These are phyloP conservation scores for Hypocryptadius cinnamomeus DNA, from an alignment of 2,113 vertebrate species.

Conservation along the genomic window DNA sequence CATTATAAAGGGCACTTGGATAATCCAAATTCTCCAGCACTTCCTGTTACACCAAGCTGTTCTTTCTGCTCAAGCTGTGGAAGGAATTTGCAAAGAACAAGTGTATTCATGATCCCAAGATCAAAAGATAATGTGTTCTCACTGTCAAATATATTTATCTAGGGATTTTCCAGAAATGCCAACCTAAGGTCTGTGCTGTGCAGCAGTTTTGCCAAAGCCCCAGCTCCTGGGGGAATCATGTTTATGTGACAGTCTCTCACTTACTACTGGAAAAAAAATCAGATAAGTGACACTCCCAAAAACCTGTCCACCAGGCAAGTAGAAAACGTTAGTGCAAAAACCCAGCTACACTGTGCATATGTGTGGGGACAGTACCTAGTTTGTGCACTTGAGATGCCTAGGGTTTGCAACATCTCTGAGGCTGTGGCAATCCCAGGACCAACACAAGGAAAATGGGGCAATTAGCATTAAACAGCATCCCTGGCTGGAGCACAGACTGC, in stretches of 20 bases:
- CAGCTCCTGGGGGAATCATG: background rate
- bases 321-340: background rate
- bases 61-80: background rate
- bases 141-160: background rate
- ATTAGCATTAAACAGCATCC: background rate
- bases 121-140: background rate
- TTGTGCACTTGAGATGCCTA: background rate
- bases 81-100: slow-evolving; percentile 15
- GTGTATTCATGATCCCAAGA: slow-evolving; percentile 1
- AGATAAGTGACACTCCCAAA: background rate
- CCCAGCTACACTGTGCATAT: background rate
- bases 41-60: background rate
- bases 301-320: background rate
- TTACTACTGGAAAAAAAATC: background rate
- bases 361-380: background rate
- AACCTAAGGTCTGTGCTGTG: background rate
- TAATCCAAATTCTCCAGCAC: background rate
- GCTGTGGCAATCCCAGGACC: background rate
- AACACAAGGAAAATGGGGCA: background rate
- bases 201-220: background rate
- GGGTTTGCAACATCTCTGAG: background rate
- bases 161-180: background rate
- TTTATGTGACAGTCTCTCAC: background rate
- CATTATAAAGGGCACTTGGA: background rate
- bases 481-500: background rate